Evolutionary conservation across 2,113 vertebrate species (phyloP), one percentile per base, ranked within the genome.

Genomic region (Marcusenius ussheri): DNA sequence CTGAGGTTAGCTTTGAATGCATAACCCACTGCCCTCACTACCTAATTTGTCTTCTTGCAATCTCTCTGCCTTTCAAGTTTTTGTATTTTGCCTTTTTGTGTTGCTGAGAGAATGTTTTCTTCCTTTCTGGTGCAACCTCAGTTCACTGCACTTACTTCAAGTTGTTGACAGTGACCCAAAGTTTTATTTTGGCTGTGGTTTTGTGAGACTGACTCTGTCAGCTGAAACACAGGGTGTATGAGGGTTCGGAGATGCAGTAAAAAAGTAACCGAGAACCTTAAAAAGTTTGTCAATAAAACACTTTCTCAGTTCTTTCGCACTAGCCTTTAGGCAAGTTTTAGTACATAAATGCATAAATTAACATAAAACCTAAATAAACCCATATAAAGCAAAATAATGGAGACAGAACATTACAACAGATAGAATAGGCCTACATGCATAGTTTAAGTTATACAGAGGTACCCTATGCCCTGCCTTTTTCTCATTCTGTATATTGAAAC

Each of bases 171-270:
- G 11, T 89, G 39, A 27, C 80, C 89, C 49, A 83, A 49, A 62
- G 39, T 89, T 62, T 62, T 84, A 53, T 89, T 58, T 46, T 11
- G 58, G 77, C 89, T 83, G 77, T 51, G 66, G 66, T 42, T 85
- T 77, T 85, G 89, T 2, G 10, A 89, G 50, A 56, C 21, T 39
- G 2, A 27, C 50, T 87, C 53, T 0, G 74, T 83, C 31, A 39
- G 35, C 89, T 89, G 13, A 46, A 83, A 47, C 56, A 8, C 70
- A 21, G 70, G 88, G 46, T 53, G 27, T 35, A 53, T 17, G 5
- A 39, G 11, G 3, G 17, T 87, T 51, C 13, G 2, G 39, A 62
- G 35, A 46, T 58, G 24, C 84, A 83, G 58, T 84, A 1, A 66
- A 89, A 50, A 83, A 58, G 49, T 53, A 51, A 50, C 42, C 0